Evolutionary conservation across 2,113 vertebrate genomes (phyloP).

Genomic region (Rattus rattus): DNA sequence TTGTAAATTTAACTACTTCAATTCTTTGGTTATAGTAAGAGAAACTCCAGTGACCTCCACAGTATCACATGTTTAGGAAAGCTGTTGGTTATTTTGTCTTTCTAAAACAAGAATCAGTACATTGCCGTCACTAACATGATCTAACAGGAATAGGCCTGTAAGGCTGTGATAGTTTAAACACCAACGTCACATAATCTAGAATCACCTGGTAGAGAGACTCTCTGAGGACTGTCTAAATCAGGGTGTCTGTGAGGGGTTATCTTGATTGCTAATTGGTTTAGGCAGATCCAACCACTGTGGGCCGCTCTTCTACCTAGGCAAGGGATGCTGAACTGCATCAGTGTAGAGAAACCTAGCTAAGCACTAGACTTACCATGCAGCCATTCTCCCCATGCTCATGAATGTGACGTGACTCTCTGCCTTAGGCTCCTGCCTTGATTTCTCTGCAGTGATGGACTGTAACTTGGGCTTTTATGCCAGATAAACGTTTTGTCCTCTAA

Average conservation of each 20-base stretch:
- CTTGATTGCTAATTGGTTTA: background rate
- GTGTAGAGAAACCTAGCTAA: background rate
- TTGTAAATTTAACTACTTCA: background rate
- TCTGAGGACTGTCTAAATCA: background rate
- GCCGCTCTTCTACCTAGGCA: background rate
- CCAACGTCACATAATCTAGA: background rate
- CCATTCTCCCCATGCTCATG: too few species aligned
- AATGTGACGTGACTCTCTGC: background rate
- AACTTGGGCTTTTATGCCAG: background rate
- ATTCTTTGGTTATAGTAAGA: background rate
- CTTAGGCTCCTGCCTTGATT: background rate
- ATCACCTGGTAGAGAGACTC: background rate
- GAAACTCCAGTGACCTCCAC: background rate
- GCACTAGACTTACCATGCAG: background rate
- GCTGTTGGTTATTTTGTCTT: background rate
- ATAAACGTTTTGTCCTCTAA: background rate
- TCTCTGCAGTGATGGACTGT: background rate
- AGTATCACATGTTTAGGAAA: too few species aligned
- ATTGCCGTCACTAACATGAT: background rate
- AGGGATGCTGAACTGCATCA: too few species aligned
- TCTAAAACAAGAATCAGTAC: background rate
- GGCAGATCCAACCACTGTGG: background rate
- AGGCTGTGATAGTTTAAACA: background rate
- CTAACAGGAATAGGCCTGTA: background rate
- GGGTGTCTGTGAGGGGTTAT: background rate